Conservation (phyloP, 2,797 vertebrate species). For the Ctenochaetus hawaiiensis region DNA sequence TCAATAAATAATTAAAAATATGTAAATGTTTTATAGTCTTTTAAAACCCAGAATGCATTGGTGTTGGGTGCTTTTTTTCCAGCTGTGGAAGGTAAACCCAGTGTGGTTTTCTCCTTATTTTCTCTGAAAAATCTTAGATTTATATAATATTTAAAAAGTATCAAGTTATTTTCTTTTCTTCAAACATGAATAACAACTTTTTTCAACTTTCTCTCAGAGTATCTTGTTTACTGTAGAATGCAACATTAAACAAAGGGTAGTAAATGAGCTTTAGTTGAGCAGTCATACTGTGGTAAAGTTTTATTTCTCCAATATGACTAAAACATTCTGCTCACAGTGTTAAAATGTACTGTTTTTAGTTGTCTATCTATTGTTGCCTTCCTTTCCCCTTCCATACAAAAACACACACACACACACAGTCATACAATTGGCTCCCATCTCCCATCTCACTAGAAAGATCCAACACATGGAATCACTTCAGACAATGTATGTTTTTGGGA, state of each 20-base stretch:
- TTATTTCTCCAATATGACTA: background rate
- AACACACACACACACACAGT: background rate
- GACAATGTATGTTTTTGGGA: constrained; percentile 31
- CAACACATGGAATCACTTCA: constrained; percentile 48
- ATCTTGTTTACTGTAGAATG: background rate
- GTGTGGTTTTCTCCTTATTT: background rate
- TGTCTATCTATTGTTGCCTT: background rate
- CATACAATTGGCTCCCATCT: constrained; percentile 19
- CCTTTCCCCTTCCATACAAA: background rate
- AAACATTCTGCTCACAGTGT: background rate
- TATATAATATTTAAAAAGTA: constrained; percentile 4
- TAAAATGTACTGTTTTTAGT: background rate
- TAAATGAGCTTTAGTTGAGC: background rate
- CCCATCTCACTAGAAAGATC: constrained; percentile 37
- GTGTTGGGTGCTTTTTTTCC: too few relatives aligned
- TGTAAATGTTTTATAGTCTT: too few relatives aligned
- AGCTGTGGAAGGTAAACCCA: background rate
- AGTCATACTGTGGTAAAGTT: background rate
- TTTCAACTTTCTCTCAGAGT: background rate
- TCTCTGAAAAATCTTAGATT: background rate
- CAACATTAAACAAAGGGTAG: constrained; percentile 9
- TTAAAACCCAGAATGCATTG: too few relatives aligned
- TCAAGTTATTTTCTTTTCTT: constrained; percentile 8
- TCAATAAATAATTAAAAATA: too few relatives aligned
- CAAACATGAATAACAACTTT: background rate